Percentiles rank a stretch among this genome's conserved stretches.
phyloP scores from a whole-genome alignment of 2,888 invertebrate species.

The Teinopalpus imperialis region DNA sequence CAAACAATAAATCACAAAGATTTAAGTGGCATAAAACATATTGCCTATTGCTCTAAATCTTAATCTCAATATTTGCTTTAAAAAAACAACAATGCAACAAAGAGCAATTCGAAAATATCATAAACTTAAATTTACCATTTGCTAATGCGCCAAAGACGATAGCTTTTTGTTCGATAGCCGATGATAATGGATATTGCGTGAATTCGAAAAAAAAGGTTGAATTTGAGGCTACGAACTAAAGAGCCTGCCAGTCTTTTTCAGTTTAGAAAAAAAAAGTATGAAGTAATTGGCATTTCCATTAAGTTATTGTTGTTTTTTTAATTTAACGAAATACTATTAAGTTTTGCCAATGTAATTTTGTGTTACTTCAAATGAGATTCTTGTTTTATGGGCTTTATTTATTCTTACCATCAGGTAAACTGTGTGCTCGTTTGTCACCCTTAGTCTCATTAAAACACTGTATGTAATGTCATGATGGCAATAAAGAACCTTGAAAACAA shows the following conservation, averaged over 20 bases:
- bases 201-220: neutral
- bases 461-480: no score
- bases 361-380: no score
- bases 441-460: no score
- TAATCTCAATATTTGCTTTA: conserved; percentile 9
- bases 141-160: conserved; percentile 21
- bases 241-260: neutral
- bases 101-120: conserved; percentile 9
- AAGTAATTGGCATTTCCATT: conserved; percentile 11
- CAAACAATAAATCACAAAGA: conserved; percentile 10
- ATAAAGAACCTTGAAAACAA: no score
- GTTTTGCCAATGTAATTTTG: no score
- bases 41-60: conserved; percentile 15
- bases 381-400: no score
- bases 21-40: conserved; percentile 15
- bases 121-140: conserved; percentile 18
- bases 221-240: neutral
- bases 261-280: neutral
- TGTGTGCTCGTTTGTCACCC: no score
- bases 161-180: conserved; percentile 9
- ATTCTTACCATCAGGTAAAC: no score
- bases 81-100: conserved; percentile 23
- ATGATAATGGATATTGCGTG: neutral
- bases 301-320: no score
- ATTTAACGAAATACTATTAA: no score